Conservation (phyloP, 2,888 invertebrate genomes). For the Capitulum mitella region DNA sequence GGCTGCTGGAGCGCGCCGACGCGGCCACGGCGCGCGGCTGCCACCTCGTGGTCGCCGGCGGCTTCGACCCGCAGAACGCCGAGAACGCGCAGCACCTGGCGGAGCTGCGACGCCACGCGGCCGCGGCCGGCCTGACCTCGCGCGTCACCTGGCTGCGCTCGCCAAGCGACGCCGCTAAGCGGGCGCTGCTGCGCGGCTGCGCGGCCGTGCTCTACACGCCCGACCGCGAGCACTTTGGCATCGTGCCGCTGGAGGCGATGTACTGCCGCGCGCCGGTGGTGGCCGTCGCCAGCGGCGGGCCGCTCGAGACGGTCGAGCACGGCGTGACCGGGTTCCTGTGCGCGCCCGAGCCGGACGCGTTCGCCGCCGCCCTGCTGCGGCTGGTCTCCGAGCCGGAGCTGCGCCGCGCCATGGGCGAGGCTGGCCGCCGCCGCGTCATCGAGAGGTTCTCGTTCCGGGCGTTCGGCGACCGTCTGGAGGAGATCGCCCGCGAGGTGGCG, state of each 20-base stretch:
- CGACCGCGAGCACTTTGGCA: slow-evolving; percentile 95
- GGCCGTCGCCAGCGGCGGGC: slow-evolving; percentile 92
- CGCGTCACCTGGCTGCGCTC: slow-evolving; percentile 79
- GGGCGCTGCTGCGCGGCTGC: slow-evolving; percentile 67
- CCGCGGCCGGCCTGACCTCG: slow-evolving; percentile 57
- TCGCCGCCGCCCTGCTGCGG: slow-evolving; percentile 67
- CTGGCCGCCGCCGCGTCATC: slow-evolving; percentile 65
- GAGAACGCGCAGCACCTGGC: slow-evolving; percentile 81
- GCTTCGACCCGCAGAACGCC: slow-evolving; percentile 78
- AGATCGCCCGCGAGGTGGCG: slow-evolving; percentile 28
- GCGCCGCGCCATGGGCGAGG: slow-evolving; percentile 61
- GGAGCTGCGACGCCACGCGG: slow-evolving; percentile 61
- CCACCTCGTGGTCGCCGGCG: slow-evolving; percentile 90
- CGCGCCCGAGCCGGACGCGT: slow-evolving; percentile 58
- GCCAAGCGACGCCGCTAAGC: slow-evolving; percentile 75
- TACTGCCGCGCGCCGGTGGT: slow-evolving; percentile 85
- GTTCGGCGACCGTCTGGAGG: slow-evolving; percentile 62
- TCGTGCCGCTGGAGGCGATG: slow-evolving; percentile 98
- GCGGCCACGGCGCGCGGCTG: slow-evolving; percentile 42
- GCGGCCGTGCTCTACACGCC: slow-evolving; percentile 79
- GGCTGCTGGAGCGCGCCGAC: slow-evolving; percentile 22
- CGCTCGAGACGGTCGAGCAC: slow-evolving; percentile 80
- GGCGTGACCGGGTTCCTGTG: slow-evolving; percentile 73
- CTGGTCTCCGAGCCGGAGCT: slow-evolving; percentile 55
- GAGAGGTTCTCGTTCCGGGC: slow-evolving; percentile 74